Evolutionary conservation across 2,888 invertebrate species (phyloP).

Genomic region (Flabesymbios commensalis): DNA sequence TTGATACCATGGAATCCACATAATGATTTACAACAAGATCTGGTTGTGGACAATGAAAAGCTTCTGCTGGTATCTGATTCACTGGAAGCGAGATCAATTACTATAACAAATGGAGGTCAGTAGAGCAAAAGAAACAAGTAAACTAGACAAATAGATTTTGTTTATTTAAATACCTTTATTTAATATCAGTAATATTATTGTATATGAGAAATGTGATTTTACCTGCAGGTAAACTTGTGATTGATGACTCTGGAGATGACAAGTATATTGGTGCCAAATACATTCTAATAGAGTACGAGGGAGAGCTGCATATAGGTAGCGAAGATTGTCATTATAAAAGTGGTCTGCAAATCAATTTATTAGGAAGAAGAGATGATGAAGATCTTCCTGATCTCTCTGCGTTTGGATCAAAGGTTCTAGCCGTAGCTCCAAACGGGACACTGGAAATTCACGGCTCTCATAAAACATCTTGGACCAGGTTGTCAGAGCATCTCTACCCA

Average conservation of each 20-base stretch:
- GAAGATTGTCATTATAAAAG: slow-evolving; percentile 31
- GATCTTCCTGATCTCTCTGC: slow-evolving; percentile 26
- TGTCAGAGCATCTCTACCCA: slow-evolving; percentile 18
- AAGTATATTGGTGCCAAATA: slow-evolving; percentile 22
- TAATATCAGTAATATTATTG: too few species aligned
- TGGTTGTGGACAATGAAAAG: neutral
- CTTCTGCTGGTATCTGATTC: neutral
- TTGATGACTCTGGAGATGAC: slow-evolving; percentile 28
- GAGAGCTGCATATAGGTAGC: slow-evolving; percentile 38
- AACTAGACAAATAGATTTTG: too few species aligned
- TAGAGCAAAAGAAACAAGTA: too few species aligned
- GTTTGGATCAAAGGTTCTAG: slow-evolving; percentile 44
- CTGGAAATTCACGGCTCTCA: slow-evolving; percentile 42
- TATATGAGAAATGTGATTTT: too few species aligned
- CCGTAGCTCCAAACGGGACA: slow-evolving; percentile 37
- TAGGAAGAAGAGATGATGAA: slow-evolving; percentile 19
- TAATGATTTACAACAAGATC: neutral
- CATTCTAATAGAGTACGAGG: slow-evolving; percentile 29
- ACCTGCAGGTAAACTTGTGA: slow-evolving; percentile 32
- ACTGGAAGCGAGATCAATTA: neutral
- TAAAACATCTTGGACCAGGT: slow-evolving; percentile 43
- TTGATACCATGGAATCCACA: neutral
- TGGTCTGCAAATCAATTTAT: slow-evolving; percentile 31
- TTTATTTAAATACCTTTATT: too few species aligned
- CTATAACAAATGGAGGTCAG: slow-evolving; percentile 7